Percentiles rank a stretch among this genome's conserved stretches.
Evolutionary conservation across 2,113 vertebrate genomes (phyloP).

Genomic region (Eptatretus burgeri): DNA sequence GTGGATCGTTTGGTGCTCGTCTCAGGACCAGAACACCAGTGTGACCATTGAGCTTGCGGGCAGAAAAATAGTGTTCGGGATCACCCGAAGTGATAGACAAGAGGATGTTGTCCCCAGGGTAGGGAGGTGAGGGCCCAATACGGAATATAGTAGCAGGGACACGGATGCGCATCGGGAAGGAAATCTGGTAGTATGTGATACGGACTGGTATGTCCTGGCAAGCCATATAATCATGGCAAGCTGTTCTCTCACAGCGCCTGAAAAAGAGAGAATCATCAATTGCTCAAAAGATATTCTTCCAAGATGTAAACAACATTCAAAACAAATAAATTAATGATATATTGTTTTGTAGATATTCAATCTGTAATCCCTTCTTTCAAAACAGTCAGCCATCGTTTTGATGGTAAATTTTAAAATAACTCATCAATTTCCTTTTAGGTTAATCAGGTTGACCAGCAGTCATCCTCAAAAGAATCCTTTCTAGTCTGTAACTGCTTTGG

Average conservation of each 20-base stretch:
- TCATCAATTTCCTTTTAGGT: too few species aligned
- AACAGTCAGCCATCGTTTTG: too few species aligned
- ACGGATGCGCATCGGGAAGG: conserved; percentile 46
- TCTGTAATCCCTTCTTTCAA: too few species aligned
- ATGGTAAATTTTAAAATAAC: too few species aligned
- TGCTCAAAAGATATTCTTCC: too few species aligned
- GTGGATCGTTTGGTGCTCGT: conserved; percentile 13
- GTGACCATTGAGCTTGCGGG: conserved; percentile 41
- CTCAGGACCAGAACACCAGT: conserved; percentile 48
- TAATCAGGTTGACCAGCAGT: too few species aligned
- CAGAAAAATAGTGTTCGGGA: conserved; percentile 46
- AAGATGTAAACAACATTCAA: too few species aligned
- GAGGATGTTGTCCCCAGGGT: conserved; percentile 40
- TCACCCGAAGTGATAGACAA: conserved; percentile 45
- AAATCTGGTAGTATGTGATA: conserved; percentile 62
- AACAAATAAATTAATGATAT: too few species aligned
- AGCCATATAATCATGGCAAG: conserved; percentile 35
- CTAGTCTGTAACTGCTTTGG: too few species aligned
- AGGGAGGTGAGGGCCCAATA: conserved; percentile 47
- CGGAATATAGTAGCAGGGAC: conserved; percentile 62
- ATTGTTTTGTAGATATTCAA: too few species aligned
- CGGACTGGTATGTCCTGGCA: conserved; percentile 38
- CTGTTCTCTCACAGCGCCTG: conserved; percentile 49
- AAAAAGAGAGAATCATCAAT: too few species aligned
- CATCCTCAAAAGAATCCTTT: too few species aligned